Percentiles rank a stretch among this genome's conserved stretches.
These are phyloP conservation scores for Taurulus bubalis DNA, from an alignment of 2,113 vertebrate species.

Conservation along the genomic window DNA sequence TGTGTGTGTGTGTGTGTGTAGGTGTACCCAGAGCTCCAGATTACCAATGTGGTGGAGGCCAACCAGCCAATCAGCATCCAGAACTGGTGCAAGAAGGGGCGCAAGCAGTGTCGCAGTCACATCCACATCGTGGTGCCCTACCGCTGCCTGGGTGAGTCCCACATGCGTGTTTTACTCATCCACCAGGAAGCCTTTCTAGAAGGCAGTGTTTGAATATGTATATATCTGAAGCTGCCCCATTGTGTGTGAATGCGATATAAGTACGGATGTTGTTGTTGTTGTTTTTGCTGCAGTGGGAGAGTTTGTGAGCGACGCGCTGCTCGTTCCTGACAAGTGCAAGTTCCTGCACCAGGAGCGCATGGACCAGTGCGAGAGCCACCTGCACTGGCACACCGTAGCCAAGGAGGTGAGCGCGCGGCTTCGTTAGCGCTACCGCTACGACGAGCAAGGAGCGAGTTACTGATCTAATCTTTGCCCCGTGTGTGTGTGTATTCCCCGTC, in stretches of 20 bases:
- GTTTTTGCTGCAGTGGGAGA: slow-evolving; percentile 88
- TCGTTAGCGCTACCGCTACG: too few species aligned
- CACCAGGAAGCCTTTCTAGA: too few species aligned
- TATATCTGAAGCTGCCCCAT: too few species aligned
- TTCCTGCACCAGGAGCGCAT: slow-evolving; percentile 98
- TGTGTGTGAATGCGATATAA: slow-evolving; percentile 3
- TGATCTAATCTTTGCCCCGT: background rate
- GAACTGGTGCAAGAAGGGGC: slow-evolving; percentile 97
- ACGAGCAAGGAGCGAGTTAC: background rate
- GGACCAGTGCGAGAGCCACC: slow-evolving; percentile 97
- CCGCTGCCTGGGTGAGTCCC: slow-evolving; percentile 91
- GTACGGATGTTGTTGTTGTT: background rate
- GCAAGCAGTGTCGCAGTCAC: slow-evolving; percentile 93
- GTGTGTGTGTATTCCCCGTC: background rate
- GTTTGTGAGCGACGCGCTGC: slow-evolving; percentile 98
- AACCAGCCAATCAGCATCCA: slow-evolving; percentile 97
- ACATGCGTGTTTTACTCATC: background rate
- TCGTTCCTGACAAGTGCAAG: slow-evolving; percentile 98
- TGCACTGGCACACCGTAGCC: slow-evolving; percentile 98
- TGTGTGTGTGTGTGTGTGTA: slow-evolving; percentile 60
- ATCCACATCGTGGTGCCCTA: slow-evolving; percentile 96
- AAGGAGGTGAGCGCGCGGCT: slow-evolving; percentile 88
- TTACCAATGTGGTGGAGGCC: slow-evolving; percentile 98
- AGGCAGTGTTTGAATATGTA: too few species aligned
- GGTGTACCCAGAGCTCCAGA: slow-evolving; percentile 98